Evolutionary conservation across 2,888 invertebrate species (phyloP), one percentile per base, ranked within the genome.

Genomic region (Euplexia lucipara): DNA sequence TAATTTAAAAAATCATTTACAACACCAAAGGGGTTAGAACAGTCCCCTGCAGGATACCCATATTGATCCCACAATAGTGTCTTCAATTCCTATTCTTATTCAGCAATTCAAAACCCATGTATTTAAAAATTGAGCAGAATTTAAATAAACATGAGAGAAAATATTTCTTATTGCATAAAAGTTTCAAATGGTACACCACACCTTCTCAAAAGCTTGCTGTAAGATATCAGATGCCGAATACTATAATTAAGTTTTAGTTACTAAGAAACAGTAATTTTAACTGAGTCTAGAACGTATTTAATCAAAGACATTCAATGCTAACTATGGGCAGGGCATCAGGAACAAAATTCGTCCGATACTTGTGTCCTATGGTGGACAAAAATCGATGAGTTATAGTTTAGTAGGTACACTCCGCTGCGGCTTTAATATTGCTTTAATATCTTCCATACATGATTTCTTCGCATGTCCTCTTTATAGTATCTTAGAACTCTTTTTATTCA

Each of bases 41-140:
- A 37, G 34, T n/a, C 18, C 52, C 59, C 41, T 53, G 47, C 69
- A 7, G 9, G 2, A 58, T 6, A 35, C 48, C 48, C 51, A 14
- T 5, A 20, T 8, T 10, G 0, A 26, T 35, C 3, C 3, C 0
- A 20, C 1, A 47, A 18, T 35, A n/a, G n/a, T n/a, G n/a, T 18
- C 1, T 14, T 1, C 1, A 3, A 14, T 35, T 30, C 2, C 0
- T 16, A 20, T 34, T 26, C 12, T 44, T 37, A 20, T 3, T 7
- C 0, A 2, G 3, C 3, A 20, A 20, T 10, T n/a, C n/a, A 3
- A 14, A 3, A 0, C 44, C 14, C 0, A 14, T 14, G 14, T 3
- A 1, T 37, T 22, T 16, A 14, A 1, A 20, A 1, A 35, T 4
- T 2, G 42, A 30, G 26, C 14, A 20, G 4, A 18, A 12, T 39